phyloP scores from a whole-genome alignment of 1,140 invertebrate species.

The Frieseomelitta varia region DNA sequence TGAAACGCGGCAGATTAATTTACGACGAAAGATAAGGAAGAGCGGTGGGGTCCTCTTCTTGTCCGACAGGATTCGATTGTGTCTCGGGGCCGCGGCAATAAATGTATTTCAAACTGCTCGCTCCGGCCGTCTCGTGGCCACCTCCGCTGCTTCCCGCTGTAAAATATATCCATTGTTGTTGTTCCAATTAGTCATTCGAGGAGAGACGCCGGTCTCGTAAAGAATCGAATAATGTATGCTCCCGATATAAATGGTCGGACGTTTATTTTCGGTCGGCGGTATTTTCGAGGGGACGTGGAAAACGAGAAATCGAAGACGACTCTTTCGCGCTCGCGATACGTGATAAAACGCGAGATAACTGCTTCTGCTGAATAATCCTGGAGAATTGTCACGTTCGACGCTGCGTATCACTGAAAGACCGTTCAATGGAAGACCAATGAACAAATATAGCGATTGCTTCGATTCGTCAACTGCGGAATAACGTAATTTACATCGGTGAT shows the following conservation, averaged over 20 bases:
- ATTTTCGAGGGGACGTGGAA: constrained; percentile 27
- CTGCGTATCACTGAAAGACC: background rate
- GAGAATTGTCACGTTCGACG: background rate
- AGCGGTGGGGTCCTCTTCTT: constrained; percentile 70
- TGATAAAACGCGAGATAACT: constrained; percentile 6
- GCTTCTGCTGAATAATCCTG: background rate
- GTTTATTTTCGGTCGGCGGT: constrained; percentile 72
- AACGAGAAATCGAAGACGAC: constrained; percentile 32
- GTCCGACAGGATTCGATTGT: constrained; percentile 77
- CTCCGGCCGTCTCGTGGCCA: constrained; percentile 38
- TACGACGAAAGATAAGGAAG: constrained; percentile 80
- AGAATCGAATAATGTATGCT: constrained; percentile 78
- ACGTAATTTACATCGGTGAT: no score
- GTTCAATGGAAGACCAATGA: background rate
- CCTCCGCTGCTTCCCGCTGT: constrained; percentile 64
- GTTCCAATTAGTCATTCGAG: constrained; percentile 81
- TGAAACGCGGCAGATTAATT: constrained; percentile 76
- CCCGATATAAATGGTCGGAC: constrained; percentile 71
- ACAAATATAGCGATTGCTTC: background rate
- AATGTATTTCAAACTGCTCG: constrained; percentile 77
- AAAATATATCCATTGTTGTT: constrained; percentile 81
- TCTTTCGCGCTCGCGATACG: background rate
- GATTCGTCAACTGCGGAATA: background rate
- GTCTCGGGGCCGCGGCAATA: constrained; percentile 75
- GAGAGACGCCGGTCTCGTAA: constrained; percentile 71